Evolutionary conservation across 2,113 vertebrate species (phyloP), one percentile per base, ranked within the genome.

Genomic region (Chionis minor): DNA sequence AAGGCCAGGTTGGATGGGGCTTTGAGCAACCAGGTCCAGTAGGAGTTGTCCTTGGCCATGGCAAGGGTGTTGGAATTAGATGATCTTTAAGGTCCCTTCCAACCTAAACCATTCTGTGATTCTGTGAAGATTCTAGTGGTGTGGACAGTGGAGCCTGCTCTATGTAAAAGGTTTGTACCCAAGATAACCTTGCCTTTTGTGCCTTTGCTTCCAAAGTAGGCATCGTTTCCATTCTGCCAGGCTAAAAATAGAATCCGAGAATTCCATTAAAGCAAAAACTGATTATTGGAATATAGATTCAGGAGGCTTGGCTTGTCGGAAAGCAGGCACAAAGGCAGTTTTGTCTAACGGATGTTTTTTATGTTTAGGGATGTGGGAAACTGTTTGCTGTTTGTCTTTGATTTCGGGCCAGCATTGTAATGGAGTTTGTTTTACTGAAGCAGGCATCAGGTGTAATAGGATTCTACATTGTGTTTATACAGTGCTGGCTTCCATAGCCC

Each of bases 181-280:
- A 54, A 75, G 70, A 80, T 95, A 94, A 88, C 32, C 42, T 90
- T 93, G 45, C 82, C 58, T 92, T 92, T 70, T 40, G 11, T 85
- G 78, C 33, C 65, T 78, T 84, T 66, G 51, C 79, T 93, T 97
- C 90, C 86, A 61, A 88, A 90, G 51, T 15, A 73, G 27, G 30
- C 26, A 8, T 94, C 0, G 1, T 80, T 97, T 97, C 75, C 28
- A 73, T 95, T 97, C 78, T 88, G 23, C 27, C 61, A 54, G 55
- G 40, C 78, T 96, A 81, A 97, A 96, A 96, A 79, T 92, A 90
- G 71, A 96, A 86, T 61, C 44, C 21, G 19, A 52, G 82, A 77
- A 93, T 92, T 82, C 51, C 82, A 82, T 95, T 96, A 94, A 94
- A 94, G 89, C 54, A 71, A 91, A 92, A 94, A 62, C 47, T 81